Evolutionary conservation across 1,140 invertebrate species (phyloP).

Genomic region (Centruroides vittatus): DNA sequence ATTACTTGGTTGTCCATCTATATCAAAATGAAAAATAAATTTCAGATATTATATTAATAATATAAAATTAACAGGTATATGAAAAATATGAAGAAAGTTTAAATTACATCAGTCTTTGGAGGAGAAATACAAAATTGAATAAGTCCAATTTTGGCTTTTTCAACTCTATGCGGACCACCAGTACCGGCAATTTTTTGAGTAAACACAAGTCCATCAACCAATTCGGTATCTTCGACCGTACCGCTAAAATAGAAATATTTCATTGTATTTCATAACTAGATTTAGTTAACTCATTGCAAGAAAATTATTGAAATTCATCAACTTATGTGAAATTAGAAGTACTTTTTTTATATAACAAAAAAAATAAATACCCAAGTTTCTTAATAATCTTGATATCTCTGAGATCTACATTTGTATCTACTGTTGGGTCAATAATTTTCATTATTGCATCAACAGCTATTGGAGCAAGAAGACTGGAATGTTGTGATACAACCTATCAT

Average conservation of each 20-base stretch:
- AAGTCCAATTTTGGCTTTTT: conserved; percentile 97
- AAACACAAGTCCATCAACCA: conserved; percentile 90
- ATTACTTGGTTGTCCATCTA: conserved; percentile 97
- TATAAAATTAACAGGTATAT: background rate
- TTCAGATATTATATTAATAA: background rate
- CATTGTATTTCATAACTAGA: too few relatives aligned
- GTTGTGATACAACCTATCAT: conserved; percentile 78
- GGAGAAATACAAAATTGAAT: conserved; percentile 99
- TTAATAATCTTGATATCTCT: conserved; percentile 91
- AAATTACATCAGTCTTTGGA: conserved; percentile 91
- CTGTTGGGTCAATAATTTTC: conserved; percentile 55
- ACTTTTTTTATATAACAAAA: too few relatives aligned
- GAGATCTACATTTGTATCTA: conserved; percentile 49
- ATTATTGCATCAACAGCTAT: conserved; percentile 95
- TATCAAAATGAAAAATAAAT: conserved; percentile 19
- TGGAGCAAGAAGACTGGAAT: conserved; percentile 84
- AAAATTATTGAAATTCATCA: too few relatives aligned
- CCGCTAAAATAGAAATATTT: conserved; percentile 37
- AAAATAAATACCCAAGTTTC: conserved; percentile 54
- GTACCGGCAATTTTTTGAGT: conserved; percentile 66
- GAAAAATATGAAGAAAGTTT: background rate
- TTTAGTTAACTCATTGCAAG: too few relatives aligned
- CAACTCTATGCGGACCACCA: conserved; percentile 80
- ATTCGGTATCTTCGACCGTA: conserved; percentile 93
- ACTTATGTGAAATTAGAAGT: too few relatives aligned